A percentile compares a stretch with the other conserved stretches of the same genome.
phyloP scores from a whole-genome alignment of 2,797 vertebrate genomes.

The Astyanax mexicanus region DNA sequence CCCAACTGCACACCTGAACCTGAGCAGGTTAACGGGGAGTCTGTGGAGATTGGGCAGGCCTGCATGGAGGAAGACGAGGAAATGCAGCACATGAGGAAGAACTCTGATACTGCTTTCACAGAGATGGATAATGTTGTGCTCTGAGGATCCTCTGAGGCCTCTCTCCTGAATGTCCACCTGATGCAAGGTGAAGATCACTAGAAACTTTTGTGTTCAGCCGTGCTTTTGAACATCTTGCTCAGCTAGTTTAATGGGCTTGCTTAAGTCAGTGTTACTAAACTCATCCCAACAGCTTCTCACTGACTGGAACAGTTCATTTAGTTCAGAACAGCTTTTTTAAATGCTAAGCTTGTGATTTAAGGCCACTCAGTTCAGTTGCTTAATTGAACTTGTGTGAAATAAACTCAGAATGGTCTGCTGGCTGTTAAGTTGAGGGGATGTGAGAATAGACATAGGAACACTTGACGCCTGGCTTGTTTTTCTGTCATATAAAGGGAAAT shows the following conservation, averaged over 20 bases:
- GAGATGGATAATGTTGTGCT: slow-evolving; percentile 53
- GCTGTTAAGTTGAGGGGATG: neutral
- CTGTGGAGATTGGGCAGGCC: neutral
- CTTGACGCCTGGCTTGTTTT: neutral
- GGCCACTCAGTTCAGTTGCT: neutral
- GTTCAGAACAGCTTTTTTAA: neutral
- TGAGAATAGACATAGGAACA: neutral
- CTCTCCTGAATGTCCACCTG: too few species aligned
- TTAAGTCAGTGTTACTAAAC: neutral
- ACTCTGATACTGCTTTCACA: slow-evolving; percentile 9
- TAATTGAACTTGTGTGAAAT: slow-evolving; percentile 11
- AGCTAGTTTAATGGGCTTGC: neutral
- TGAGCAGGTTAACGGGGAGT: slow-evolving; percentile 1
- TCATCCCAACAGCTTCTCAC: neutral
- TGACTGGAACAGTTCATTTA: slow-evolving; percentile 17
- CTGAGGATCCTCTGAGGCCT: slow-evolving; percentile 11
- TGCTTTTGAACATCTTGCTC: neutral
- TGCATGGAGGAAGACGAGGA: slow-evolving; percentile 21
- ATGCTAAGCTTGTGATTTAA: neutral
- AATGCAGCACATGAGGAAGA: neutral
- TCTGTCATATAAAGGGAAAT: slow-evolving; percentile 32
- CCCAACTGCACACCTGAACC: neutral
- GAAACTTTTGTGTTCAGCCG: slow-evolving; percentile 6
- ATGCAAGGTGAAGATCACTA: neutral
- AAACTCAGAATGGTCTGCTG: neutral